A percentile compares a stretch with the other conserved stretches of the same genome.
Conservation (phyloP, 2,888 invertebrate genomes). For the Cyclophora punctaria region DNA sequence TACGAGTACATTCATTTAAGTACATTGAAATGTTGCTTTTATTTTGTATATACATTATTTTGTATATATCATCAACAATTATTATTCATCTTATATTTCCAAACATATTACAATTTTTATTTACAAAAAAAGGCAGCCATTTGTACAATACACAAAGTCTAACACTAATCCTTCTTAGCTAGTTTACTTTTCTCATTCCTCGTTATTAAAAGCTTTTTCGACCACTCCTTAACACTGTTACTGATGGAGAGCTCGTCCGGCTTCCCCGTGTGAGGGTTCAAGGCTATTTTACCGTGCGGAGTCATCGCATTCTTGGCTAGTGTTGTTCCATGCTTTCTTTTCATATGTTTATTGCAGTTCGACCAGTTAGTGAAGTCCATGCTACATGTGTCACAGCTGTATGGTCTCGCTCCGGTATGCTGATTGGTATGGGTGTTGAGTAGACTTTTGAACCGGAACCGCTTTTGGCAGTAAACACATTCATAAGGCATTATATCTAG, state of each 20-base stretch:
- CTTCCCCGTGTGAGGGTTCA: constrained; percentile 9
- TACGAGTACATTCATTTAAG: no score
- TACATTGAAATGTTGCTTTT: no score
- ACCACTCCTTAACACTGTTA: neutral
- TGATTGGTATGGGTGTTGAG: constrained; percentile 13
- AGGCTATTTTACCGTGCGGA: constrained; percentile 9
- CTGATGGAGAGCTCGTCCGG: constrained; percentile 1
- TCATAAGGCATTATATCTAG: constrained; percentile 3
- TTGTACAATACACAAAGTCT: no score
- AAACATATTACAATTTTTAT: no score
- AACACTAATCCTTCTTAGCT: no score
- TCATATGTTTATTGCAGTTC: constrained; percentile 23
- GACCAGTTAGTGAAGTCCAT: constrained; percentile 19
- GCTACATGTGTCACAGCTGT: constrained; percentile 12
- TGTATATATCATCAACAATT: no score
- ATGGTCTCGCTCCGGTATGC: constrained; percentile 17
- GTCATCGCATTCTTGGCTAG: constrained; percentile 13
- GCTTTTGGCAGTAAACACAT: constrained; percentile 5
- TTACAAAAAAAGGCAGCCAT: no score
- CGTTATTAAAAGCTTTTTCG: neutral
- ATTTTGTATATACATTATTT: no score
- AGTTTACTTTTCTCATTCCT: neutral
- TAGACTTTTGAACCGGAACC: constrained; percentile 6
- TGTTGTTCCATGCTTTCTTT: constrained; percentile 13
- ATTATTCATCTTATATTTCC: no score